These are phyloP conservation scores for Toxotes chatareus DNA, from an alignment of 2,113 vertebrate species.

Conservation along the genomic window DNA sequence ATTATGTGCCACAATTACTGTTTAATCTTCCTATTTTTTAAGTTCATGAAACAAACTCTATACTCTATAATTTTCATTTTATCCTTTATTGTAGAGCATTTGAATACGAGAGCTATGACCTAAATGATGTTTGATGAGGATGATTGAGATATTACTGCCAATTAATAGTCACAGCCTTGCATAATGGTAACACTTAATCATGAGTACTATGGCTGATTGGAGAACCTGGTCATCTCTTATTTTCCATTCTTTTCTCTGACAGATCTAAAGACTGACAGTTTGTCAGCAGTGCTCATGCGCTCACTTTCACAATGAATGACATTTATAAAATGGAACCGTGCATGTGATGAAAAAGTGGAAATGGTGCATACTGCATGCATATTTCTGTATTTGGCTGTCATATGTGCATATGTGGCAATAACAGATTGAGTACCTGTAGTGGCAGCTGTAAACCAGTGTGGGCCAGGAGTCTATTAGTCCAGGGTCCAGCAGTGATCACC, in stretches of 20 bases:
- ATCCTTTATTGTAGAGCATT: too few species aligned
- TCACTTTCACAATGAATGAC: neutral
- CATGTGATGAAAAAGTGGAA: neutral
- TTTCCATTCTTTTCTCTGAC: neutral
- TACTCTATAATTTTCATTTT: too few species aligned
- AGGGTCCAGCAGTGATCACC: slow-evolving; percentile 90
- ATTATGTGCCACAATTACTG: too few species aligned
- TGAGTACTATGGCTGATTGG: neutral
- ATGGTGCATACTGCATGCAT: too few species aligned
- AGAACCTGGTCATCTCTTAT: neutral
- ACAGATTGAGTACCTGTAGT: slow-evolving; percentile 85
- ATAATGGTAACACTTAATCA: neutral
- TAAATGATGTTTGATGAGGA: too few species aligned
- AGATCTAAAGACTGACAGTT: neutral
- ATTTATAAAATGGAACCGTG: neutral
- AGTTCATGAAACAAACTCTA: too few species aligned
- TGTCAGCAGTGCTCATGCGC: neutral
- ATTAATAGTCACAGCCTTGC: too few species aligned
- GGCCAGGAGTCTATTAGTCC: slow-evolving; percentile 86
- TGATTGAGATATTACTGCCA: too few species aligned
- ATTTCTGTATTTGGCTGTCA: too few species aligned
- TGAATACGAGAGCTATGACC: too few species aligned
- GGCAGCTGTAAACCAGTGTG: slow-evolving; percentile 87
- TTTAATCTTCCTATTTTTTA: too few species aligned
- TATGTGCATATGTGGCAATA: neutral